Evolutionary conservation across 2,888 invertebrate genomes (phyloP).

Genomic region (Microctonus aethiopoides): DNA sequence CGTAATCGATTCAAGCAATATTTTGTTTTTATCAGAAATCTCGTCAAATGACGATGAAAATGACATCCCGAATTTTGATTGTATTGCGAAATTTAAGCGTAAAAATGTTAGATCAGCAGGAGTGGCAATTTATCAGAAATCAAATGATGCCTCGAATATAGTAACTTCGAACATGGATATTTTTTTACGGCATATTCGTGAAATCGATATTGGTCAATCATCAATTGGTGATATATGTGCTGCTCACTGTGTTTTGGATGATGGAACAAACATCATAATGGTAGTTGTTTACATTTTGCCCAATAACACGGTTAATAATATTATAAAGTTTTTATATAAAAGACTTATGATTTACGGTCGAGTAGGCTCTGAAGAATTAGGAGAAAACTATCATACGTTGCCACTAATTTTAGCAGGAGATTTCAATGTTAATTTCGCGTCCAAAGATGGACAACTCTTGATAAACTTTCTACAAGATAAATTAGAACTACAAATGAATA

Average conservation of each 20-base stretch:
- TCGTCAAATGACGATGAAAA: conserved; percentile 27
- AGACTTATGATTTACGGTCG: too few species aligned
- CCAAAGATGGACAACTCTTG: too few species aligned
- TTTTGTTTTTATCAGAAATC: conserved; percentile 31
- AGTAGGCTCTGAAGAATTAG: too few species aligned
- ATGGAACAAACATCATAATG: too few species aligned
- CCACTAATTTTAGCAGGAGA: too few species aligned
- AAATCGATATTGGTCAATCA: background rate
- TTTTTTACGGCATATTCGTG: background rate
- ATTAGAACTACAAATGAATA: background rate
- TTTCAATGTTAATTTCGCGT: too few species aligned
- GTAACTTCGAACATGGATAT: conserved; percentile 14
- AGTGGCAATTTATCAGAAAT: conserved; percentile 27
- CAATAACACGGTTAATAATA: too few species aligned
- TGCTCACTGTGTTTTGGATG: conserved; percentile 16
- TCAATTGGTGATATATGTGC: conserved; percentile 32
- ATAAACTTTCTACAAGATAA: background rate
- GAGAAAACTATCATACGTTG: too few species aligned
- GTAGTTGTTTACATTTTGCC: too few species aligned
- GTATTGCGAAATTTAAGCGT: conserved; percentile 26
- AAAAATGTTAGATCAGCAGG: conserved; percentile 21
- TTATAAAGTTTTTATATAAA: too few species aligned
- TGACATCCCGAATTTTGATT: conserved; percentile 26
- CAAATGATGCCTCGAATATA: conserved; percentile 6
- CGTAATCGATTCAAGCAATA: conserved; percentile 13